Base-by-base conservation (phyloP, 2,888 invertebrate genomes). In the Pherbina coryleti region DNA sequence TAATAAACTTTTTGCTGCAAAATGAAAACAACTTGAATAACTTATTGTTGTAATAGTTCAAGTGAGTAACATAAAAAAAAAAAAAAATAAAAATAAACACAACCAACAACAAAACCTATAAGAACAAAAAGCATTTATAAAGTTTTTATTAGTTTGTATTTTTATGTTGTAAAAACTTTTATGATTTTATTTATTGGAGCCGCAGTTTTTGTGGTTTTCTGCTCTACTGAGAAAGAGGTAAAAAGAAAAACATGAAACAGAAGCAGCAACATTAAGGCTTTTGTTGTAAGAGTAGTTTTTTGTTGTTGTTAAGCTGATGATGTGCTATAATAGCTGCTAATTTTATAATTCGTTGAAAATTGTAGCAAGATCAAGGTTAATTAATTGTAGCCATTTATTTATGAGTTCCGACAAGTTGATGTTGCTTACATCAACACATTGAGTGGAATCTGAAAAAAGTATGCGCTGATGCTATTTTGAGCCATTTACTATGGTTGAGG, bases 361-460 rank as follows among this genome's bases (percentile, higher is more conserved):
- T 66, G 44, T 75, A 34, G 67, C 75, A 75, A 75, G 67, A 75
- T 66, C 75, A 75, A 75, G 73, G 73, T 73, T 62, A 64, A 31
- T 31, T n/a, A 31, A 64, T 28, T 64, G 64, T 14, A 31, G 11
- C 25, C 34, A 64, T n/a, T 28, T 25, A n/a, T 31, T n/a, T n/a
- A 31, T 31, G 34, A 31, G 17, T 31, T 25, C 28, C 28, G 64
- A 31, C n/a, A 64, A 17, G 8, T 8, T 28, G 2, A 31, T 7
- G 31, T 64, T 55, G 3, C 55, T 28, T 31, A 17, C n/a, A 31
- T 17, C 28, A 64, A 60, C 17, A 60, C 17, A 8, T 60, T 7
- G 4, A 60, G 25, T 14, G 14, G 1, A 25, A 25, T 3, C 3
- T 7, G 25, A 60, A 28, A 25, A 5, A 22, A 14, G 14, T 14